Evolutionary conservation across 2,797 vertebrate genomes (phyloP).

Genomic region (Mus minutoides): DNA sequence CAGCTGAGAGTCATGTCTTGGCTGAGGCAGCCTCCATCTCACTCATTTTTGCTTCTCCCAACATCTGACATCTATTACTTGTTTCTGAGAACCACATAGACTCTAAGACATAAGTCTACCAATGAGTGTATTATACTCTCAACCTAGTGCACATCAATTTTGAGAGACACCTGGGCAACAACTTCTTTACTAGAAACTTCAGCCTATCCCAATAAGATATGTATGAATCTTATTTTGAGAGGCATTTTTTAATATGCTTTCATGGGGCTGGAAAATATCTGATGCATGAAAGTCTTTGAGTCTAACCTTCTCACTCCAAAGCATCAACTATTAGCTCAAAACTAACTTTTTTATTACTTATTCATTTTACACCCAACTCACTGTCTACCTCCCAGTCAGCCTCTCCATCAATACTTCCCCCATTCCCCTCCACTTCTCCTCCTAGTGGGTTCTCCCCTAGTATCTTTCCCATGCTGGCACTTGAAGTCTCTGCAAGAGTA

Average conservation of each 20-base stretch:
- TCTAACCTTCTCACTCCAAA: not conserved
- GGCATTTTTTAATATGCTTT: not conserved
- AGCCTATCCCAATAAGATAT: not conserved
- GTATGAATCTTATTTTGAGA: not conserved
- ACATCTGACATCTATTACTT: not conserved
- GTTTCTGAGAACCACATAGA: not conserved
- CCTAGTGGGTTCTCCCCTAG: accelerated
- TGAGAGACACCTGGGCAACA: not conserved
- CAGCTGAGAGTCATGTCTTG: not conserved
- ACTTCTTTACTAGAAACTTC: not conserved
- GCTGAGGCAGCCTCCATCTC: not conserved
- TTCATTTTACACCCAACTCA: not conserved
- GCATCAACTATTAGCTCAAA: not conserved
- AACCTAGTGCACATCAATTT: not conserved
- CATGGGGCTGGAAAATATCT: not conserved
- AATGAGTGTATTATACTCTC: not conserved
- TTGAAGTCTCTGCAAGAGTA: not conserved
- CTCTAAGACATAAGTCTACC: not conserved
- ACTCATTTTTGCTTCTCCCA: not conserved
- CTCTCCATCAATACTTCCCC: not conserved
- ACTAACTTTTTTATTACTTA: not conserved
- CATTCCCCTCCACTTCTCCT: not conserved
- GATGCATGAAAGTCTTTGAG: not conserved
- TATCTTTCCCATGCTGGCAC: not conserved
- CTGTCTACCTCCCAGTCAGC: not conserved